Base-by-base conservation (phyloP, 2,888 invertebrate genomes). In the Polylopha cassiicola region DNA sequence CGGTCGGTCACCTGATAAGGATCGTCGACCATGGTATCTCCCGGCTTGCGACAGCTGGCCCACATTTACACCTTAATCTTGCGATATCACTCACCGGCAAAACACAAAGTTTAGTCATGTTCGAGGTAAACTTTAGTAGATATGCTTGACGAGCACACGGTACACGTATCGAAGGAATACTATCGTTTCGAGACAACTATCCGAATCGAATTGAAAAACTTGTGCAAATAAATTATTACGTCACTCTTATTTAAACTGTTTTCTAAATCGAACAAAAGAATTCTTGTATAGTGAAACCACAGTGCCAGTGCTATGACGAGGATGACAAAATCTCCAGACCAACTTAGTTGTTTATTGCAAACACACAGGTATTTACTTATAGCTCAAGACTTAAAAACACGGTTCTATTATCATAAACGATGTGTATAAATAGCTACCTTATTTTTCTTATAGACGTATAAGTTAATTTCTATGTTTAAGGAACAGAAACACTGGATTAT, bases 41-140 rank as follows among this genome's bases (percentile, higher is more conserved):
- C 49, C 36, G 51, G 65, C 69, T 73, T 72, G 72, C 75, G 67
- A 75, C 76, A 76, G 64, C 51, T 62, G 73, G 58, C 73, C 81
- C 70, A 77, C 65, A 71, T 79, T 65, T 58, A 50, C 63, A 63
- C 50, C 57, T 36, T 63, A 65, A 67, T 66, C 65, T 53, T 54
- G 51, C 49, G 69, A 61, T 75, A 76, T 67, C 72, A 61, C 51
- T 48, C 47, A 43, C 48, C 47, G 53, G 48, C 57, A 62, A 69
- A 69, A 65, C 68, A 68, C 61, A 51, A 53, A 52, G 58, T 59
- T 58, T 65, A 73, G 67, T 71, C 68, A 73, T 69, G 62, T 57
- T 58, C 58, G 37, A 30, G 33, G 53, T 51, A 52, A 58, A 58
- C 50, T 58, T 58, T 57, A 58, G 53, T 58, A 24, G 11, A 9